Percentiles rank a stretch among this genome's conserved stretches.
These are phyloP conservation scores for Phymanthus crucifer DNA, from an alignment of 92 coral and sea anemone genomes.

Conservation along the genomic window DNA sequence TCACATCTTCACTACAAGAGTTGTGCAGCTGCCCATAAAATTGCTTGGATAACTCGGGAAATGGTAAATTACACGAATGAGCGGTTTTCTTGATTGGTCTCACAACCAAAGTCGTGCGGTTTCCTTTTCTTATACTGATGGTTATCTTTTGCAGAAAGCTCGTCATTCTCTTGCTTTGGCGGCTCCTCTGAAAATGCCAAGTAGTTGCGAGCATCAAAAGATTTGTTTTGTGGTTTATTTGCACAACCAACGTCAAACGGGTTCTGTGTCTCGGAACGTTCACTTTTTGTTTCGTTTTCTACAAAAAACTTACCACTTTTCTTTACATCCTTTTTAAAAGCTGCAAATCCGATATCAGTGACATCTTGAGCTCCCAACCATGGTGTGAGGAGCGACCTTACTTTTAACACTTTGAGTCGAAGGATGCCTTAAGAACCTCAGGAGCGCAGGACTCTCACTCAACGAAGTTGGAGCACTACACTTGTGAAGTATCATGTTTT, in stretches of 20 bases:
- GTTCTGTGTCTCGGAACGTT: not conserved
- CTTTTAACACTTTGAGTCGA: not conserved
- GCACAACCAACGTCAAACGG: not conserved
- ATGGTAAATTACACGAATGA: not conserved
- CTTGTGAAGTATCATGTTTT: too few species aligned
- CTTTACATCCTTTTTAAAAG: not conserved
- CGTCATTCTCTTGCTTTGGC: not conserved
- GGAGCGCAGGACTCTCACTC: too few species aligned
- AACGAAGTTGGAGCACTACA: too few species aligned
- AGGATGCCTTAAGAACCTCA: not conserved
- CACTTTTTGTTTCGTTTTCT: not conserved
- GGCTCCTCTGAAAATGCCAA: not conserved
- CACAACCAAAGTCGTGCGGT: not conserved
- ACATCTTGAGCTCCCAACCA: not conserved
- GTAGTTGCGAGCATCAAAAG: not conserved
- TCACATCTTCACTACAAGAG: not conserved
- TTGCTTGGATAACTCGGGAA: not conserved
- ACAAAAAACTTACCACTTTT: not conserved
- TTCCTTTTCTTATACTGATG: not conserved
- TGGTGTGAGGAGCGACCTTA: not conserved
- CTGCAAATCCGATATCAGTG: not conserved
- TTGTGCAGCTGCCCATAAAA: not conserved
- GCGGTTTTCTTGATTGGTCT: not conserved
- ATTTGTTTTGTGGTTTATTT: not conserved
- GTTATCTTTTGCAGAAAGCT: not conserved